phyloP scores from a whole-genome alignment of 2,113 vertebrate species.

The Oxyruncus cristatus region DNA sequence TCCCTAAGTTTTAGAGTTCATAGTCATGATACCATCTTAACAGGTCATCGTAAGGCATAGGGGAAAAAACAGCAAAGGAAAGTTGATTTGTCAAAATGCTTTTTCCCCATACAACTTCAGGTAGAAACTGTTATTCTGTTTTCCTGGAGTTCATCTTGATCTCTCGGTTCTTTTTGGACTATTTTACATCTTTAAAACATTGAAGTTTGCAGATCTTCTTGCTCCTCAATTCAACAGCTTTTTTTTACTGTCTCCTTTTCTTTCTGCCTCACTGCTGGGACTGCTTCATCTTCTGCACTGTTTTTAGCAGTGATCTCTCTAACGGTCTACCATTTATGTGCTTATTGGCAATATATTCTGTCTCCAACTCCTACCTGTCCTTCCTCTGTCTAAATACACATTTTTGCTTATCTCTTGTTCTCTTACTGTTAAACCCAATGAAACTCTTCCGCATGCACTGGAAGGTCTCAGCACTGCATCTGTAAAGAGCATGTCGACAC shows the following conservation, averaged over 20 bases:
- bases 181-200: background rate
- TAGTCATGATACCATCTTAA: background rate
- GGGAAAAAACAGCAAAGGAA: background rate
- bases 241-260: background rate
- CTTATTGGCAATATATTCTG: background rate
- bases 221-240: background rate
- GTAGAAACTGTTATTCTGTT: background rate
- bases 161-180: background rate
- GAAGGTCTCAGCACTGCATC: background rate
- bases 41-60: background rate
- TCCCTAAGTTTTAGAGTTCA: background rate
- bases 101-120: background rate
- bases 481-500: background rate
- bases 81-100: background rate
- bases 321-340: background rate
- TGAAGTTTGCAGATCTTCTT: background rate
- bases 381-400: background rate
- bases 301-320: background rate
- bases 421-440: background rate
- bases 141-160: background rate
- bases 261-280: background rate
- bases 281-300: background rate
- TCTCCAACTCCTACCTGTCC: background rate
- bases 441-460: background rate
- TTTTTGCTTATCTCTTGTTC: background rate